Percentiles rank a stretch among this genome's conserved stretches.
Conservation (phyloP, 2,888 invertebrate genomes). For the Rotaria socialis region DNA sequence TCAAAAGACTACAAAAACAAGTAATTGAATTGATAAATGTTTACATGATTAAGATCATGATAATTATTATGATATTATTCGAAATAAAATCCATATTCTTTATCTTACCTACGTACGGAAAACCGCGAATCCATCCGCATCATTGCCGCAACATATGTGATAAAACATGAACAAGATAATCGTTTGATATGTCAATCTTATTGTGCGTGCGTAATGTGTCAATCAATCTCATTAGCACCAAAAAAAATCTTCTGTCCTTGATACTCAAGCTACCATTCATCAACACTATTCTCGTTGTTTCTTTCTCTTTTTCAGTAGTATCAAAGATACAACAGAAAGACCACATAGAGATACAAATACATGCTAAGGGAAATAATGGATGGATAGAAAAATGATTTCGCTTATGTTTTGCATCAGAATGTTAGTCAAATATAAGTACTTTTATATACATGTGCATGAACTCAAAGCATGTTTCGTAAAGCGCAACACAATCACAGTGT, state of each 20-base stretch:
- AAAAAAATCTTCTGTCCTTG: neutral
- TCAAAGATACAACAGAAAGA: neutral
- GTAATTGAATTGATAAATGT: no score
- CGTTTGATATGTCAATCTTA: neutral
- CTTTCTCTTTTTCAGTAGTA: neutral
- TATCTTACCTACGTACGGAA: neutral
- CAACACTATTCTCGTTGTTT: neutral
- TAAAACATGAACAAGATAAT: neutral
- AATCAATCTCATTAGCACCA: neutral
- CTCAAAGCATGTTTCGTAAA: neutral
- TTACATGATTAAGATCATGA: no score
- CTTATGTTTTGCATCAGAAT: neutral
- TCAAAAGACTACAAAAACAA: no score
- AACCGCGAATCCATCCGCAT: neutral
- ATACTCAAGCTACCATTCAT: neutral
- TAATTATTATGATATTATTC: no score
- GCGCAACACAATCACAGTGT: neutral
- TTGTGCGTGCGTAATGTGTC: neutral
- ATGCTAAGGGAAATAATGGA: neutral
- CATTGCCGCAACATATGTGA: neutral
- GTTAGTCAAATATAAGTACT: no score
- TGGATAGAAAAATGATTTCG: neutral
- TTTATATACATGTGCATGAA: no score
- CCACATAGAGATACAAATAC: neutral
- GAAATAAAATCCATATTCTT: no score